Percentiles rank a stretch among this genome's conserved stretches.
Evolutionary conservation across 2,888 invertebrate species (phyloP).

Genomic region (Cancer borealis): DNA sequence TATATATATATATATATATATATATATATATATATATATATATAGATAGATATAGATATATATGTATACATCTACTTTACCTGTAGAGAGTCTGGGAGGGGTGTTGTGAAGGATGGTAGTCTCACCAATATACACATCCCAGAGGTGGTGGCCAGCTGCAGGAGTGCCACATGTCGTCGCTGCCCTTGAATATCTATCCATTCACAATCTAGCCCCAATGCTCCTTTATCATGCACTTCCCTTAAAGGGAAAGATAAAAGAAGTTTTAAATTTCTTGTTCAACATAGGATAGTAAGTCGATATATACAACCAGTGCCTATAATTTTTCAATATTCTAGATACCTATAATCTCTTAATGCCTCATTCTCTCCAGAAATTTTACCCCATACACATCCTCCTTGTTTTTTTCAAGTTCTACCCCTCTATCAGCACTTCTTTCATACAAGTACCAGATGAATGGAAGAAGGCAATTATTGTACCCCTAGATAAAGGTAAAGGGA

Average conservation of each 20-base stretch:
- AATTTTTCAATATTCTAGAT: too few species aligned
- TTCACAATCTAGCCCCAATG: conserved; percentile 73
- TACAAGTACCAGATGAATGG: too few species aligned
- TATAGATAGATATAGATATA: too few species aligned
- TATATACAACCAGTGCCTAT: not conserved
- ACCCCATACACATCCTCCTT: too few species aligned
- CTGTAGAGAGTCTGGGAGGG: conserved; percentile 38
- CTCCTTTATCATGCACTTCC: conserved; percentile 34
- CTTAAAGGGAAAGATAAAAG: not conserved
- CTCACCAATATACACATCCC: conserved; percentile 87
- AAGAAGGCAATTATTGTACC: too few species aligned
- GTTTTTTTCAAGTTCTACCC: too few species aligned
- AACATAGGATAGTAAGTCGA: not conserved
- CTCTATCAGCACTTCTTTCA: too few species aligned
- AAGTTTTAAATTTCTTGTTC: not conserved
- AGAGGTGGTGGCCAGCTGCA: conserved; percentile 87
- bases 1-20: too few species aligned
- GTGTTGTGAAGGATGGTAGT: conserved; percentile 81
- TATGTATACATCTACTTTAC: not conserved
- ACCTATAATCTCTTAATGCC: too few species aligned
- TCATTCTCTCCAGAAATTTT: too few species aligned
- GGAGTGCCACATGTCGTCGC: conserved; percentile 83
- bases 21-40: too few species aligned
- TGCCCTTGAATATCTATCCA: conserved; percentile 49
- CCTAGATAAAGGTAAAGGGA: too few species aligned